A percentile compares a stretch with the other conserved stretches of the same genome.
phyloP scores from a whole-genome alignment of 2,113 vertebrate species.

The Heterocephalus glaber region DNA sequence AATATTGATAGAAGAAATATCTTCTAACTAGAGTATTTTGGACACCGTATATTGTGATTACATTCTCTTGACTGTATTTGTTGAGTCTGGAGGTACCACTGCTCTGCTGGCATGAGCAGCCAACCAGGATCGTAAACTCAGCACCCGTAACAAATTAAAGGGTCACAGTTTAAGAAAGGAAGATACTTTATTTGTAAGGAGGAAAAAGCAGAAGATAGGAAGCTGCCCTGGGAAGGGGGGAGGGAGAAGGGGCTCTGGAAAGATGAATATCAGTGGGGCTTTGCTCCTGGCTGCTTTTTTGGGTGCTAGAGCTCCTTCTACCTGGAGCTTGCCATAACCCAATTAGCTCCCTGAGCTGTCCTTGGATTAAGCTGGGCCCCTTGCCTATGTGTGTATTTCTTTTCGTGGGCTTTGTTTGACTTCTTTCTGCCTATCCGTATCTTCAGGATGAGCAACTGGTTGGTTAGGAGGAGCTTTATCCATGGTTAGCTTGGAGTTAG shows the following conservation, averaged over 20 bases:
- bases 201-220: not conserved
- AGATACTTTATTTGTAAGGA: too few relatives aligned
- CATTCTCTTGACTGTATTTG: constrained; percentile 23
- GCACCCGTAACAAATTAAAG: not conserved
- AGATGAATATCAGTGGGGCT: not conserved
- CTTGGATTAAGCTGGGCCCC: not conserved
- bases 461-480: not conserved
- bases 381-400: not conserved
- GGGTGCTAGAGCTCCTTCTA: not conserved
- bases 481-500: not conserved
- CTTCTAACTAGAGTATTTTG: constrained; percentile 48
- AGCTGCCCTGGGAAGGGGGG: not conserved
- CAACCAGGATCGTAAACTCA: too few relatives aligned
- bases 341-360: not conserved
- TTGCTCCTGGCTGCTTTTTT: not conserved
- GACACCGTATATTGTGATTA: constrained; percentile 25
- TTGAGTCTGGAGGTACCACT: not conserved
- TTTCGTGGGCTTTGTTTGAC: not conserved
- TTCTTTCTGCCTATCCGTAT: not conserved
- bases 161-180: not conserved
- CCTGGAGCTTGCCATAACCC: not conserved
- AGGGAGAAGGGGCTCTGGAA: not conserved
- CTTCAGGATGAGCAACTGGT: not conserved
- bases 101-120: not conserved
- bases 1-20: constrained; percentile 44